Evolutionary conservation across 2,797 vertebrate species (phyloP).

Genomic region (Phoxinus dragarum): DNA sequence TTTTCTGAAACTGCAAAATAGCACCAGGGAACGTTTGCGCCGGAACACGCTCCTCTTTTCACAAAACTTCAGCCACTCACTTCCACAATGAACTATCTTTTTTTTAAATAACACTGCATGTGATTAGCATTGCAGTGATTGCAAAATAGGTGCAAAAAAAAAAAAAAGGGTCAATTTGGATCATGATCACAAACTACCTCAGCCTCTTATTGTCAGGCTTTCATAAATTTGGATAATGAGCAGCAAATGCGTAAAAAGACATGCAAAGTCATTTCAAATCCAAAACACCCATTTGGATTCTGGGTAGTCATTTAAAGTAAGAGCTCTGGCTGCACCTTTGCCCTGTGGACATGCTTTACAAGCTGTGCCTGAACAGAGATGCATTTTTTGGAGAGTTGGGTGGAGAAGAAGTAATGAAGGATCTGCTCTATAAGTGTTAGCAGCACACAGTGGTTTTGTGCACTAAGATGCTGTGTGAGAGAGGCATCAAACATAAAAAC

Average conservation of each 20-base stretch:
- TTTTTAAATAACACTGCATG: background rate
- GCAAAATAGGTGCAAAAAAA: background rate
- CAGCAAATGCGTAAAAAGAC: background rate
- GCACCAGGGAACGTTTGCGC: too few relatives aligned
- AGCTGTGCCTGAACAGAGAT: slow-evolving; percentile 29
- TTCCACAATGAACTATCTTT: background rate
- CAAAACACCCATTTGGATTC: background rate
- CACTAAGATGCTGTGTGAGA: background rate
- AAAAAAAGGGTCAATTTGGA: background rate
- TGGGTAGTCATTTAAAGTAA: background rate
- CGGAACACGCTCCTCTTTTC: too few relatives aligned
- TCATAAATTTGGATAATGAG: background rate
- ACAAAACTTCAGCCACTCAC: background rate
- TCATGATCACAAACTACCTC: too few relatives aligned
- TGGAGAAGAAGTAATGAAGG: slow-evolving; percentile 9
- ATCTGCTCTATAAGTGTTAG: slow-evolving; percentile 3
- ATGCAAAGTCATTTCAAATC: background rate
- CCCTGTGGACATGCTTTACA: slow-evolving; percentile 18
- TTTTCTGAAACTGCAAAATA: too few relatives aligned
- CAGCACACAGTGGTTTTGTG: background rate
- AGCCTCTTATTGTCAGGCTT: background rate
- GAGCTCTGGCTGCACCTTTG: background rate
- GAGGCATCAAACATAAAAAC: background rate
- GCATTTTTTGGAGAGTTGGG: slow-evolving; percentile 13
- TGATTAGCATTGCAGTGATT: background rate